These are phyloP conservation scores for Riptortus pedestris DNA, from an alignment of 1,140 invertebrate species.

Conservation along the genomic window DNA sequence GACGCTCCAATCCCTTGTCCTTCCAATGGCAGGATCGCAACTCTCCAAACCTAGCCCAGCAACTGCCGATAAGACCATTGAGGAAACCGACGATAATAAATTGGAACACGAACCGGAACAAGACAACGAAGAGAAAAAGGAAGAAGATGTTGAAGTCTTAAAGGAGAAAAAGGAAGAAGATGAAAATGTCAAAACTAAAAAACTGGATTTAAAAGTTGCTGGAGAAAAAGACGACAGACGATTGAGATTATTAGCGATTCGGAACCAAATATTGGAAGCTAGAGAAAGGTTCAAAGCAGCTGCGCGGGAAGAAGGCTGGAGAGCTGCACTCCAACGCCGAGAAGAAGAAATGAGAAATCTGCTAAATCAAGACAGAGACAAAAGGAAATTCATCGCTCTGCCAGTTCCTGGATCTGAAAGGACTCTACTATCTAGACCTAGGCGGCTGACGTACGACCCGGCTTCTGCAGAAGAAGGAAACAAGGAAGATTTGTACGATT, in stretches of 20 bases:
- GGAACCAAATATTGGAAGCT: conserved; percentile 9
- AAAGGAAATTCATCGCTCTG: neutral
- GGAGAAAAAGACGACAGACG: neutral
- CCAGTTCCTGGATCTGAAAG: neutral
- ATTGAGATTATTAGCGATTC: conserved; percentile 4
- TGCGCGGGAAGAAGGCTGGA: neutral
- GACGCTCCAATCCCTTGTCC: no score
- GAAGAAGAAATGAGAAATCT: conserved; percentile 18
- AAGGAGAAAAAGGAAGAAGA: neutral
- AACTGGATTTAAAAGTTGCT: neutral
- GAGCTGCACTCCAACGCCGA: conserved; percentile 1
- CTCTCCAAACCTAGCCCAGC: no score
- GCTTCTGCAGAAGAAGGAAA: neutral
- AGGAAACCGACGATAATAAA: no score
- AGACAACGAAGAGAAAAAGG: neutral
- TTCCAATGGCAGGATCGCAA: no score
- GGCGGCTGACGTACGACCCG: conserved; percentile 9
- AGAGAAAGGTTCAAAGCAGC: conserved; percentile 4
- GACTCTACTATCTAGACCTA: neutral
- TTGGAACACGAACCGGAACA: neutral
- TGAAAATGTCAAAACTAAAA: neutral
- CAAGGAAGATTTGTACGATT: conserved; percentile 8
- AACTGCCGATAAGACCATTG: no score
- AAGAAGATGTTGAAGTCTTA: neutral
- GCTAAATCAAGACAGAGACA: conserved; percentile 13